Percentiles rank a stretch among this genome's conserved stretches.
These are phyloP conservation scores for Pristionchus maxplancki DNA, from an alignment of 2,888 invertebrate species.

Conservation along the genomic window DNA sequence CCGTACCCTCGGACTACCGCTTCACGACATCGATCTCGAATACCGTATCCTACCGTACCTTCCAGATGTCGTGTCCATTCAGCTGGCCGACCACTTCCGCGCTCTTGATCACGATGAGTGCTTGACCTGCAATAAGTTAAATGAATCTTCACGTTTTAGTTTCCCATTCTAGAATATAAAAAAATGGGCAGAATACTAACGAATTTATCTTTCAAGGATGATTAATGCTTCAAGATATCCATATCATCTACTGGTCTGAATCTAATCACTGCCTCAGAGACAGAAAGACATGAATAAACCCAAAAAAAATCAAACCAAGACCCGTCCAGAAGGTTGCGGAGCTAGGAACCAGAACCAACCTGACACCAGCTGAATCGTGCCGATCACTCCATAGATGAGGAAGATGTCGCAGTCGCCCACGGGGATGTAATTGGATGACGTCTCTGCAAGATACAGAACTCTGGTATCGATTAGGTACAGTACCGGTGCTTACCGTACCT, in stretches of 20 bases:
- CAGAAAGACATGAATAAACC: no score
- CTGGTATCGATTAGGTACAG: not conserved
- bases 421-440: constrained; percentile 66
- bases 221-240: not conserved
- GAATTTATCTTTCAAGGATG: no score
- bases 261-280: no score
- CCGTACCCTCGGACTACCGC: not conserved
- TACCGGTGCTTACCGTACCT: no score
- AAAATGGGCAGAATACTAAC: no score
- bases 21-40: not conserved
- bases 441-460: constrained; percentile 59
- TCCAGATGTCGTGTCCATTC: constrained; percentile 73
- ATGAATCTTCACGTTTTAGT: not conserved
- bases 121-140: constrained; percentile 57
- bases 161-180: no score
- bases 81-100: constrained; percentile 70
- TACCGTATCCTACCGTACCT: constrained; percentile 57
- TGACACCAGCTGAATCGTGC: constrained; percentile 73
- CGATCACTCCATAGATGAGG: constrained; percentile 73
- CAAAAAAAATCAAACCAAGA: no score
- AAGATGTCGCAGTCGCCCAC: constrained; percentile 68
- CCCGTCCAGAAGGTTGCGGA: no score
- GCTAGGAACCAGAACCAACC: no score
- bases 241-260: not conserved
- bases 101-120: constrained; percentile 70